Evolutionary conservation across 2,888 invertebrate species (phyloP).

Genomic region (Polia nebulosa): DNA sequence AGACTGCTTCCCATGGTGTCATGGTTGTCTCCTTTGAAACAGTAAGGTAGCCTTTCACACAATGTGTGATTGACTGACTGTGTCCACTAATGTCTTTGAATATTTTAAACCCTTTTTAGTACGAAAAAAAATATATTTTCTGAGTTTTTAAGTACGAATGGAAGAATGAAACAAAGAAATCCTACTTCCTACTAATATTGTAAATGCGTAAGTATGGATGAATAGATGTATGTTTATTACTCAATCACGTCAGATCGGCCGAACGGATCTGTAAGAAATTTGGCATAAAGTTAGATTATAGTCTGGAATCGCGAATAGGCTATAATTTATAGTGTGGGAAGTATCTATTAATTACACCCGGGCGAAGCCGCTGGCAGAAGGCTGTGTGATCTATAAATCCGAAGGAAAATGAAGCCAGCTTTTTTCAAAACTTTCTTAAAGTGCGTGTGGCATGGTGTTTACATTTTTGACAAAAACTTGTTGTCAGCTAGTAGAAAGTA

Average conservation of each 20-base stretch:
- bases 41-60: not conserved
- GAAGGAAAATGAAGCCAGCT: not conserved
- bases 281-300: no score
- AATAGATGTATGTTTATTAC: no score
- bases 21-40: not conserved
- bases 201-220: no score
- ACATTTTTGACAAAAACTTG: not conserved
- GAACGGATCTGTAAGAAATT: no score
- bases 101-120: not conserved
- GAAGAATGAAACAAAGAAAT: not conserved
- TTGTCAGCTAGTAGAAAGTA: slow-evolving; percentile 16
- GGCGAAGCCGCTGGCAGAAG: no score
- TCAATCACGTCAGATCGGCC: no score
- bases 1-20: slow-evolving; percentile 5
- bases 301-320: no score
- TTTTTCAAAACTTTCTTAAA: no score
- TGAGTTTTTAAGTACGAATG: not conserved
- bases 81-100: not conserved
- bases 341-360: no score
- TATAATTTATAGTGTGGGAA: no score
- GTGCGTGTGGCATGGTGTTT: not conserved
- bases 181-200: not conserved
- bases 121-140: not conserved
- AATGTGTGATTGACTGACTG: not conserved
- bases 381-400: not conserved